phyloP scores from a whole-genome alignment of 64 coral and sea anemone genomes.

The Pocillopora damicornis region DNA sequence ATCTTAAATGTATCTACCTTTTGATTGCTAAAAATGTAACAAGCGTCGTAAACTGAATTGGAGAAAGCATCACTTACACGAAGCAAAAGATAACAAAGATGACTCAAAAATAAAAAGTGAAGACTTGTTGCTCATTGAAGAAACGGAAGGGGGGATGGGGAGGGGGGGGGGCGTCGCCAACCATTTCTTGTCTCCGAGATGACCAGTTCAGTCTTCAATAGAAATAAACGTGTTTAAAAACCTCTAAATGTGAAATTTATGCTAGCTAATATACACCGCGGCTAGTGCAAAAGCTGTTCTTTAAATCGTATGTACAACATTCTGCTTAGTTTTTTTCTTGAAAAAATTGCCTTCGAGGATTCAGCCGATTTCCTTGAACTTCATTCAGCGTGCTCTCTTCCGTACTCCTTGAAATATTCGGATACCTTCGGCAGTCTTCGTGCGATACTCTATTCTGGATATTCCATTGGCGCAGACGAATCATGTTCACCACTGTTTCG shows the following conservation, averaged over 20 bases:
- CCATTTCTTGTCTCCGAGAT: neutral
- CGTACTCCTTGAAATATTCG: neutral
- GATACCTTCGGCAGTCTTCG: slow-evolving; percentile 10
- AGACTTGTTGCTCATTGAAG: neutral
- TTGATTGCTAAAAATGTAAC: slow-evolving; percentile 19
- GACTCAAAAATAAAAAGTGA: neutral
- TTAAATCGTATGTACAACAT: neutral
- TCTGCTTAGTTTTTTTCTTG: neutral
- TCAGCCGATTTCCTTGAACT: neutral
- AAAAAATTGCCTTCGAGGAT: neutral
- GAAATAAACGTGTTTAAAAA: neutral
- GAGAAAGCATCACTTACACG: neutral
- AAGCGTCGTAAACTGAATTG: neutral
- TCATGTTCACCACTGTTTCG: neutral
- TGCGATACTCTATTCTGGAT: neutral
- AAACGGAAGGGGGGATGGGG: neutral
- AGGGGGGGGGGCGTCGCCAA: too few species aligned
- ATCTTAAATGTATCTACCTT: neutral
- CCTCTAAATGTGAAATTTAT: neutral
- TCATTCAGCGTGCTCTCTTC: neutral
- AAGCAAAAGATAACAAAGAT: neutral
- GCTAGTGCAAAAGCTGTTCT: neutral
- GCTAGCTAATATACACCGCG: neutral
- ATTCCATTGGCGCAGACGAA: neutral
- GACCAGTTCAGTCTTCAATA: neutral